These are phyloP conservation scores for Tachina lurida DNA, from an alignment of 2,888 invertebrate genomes.

Conservation along the genomic window DNA sequence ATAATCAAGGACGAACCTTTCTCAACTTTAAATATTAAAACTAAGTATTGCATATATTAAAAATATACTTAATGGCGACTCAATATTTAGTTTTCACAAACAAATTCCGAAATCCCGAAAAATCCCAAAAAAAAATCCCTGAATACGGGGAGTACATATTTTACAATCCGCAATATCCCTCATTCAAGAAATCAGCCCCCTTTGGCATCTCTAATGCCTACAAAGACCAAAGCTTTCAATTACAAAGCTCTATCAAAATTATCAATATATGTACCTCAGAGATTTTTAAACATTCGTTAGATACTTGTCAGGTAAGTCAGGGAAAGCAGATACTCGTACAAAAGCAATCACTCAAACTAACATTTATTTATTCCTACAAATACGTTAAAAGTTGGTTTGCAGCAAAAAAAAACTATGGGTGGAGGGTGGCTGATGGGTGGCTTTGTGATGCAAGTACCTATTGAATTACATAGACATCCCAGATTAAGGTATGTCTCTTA, in stretches of 20 bases:
- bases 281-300: conserved; percentile 55
- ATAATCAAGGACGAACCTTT: neutral
- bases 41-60: no score
- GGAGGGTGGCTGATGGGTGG: neutral
- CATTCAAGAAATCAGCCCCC: neutral
- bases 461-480: neutral
- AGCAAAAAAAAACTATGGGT: neutral
- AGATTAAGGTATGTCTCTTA: conserved; percentile 4
- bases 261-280: conserved; percentile 58
- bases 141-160: no score
- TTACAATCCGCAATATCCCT: no score
- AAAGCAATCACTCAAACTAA: neutral
- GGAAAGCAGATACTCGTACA: neutral
- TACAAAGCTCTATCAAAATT: conserved; percentile 46
- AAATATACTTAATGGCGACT: no score
- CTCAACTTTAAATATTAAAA: no score
- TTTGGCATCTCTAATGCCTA: neutral
- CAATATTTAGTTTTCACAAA: no score
- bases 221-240: neutral
- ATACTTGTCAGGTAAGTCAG: conserved; percentile 29
- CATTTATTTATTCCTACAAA: neutral
- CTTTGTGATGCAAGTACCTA: neutral
- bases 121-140: no score
- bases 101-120: no score
- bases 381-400: neutral